A percentile compares a stretch with the other conserved stretches of the same genome.
Conservation (phyloP, 2,113 vertebrate species). For the Leucoraja erinaceus region DNA sequence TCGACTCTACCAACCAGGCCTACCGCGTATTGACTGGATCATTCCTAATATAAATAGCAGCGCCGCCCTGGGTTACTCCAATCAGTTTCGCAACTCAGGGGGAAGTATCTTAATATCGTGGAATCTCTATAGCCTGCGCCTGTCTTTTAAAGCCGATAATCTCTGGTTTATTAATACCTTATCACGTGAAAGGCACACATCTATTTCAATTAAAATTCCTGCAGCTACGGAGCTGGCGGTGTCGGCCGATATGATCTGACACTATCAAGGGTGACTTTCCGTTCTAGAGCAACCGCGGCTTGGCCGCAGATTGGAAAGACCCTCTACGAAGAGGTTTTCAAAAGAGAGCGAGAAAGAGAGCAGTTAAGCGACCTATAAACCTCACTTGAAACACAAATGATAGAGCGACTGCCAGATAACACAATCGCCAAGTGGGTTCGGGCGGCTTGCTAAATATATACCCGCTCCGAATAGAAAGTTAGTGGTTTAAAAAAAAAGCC, state of each 20-base stretch:
- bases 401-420: conserved; percentile 26
- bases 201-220: conserved; percentile 62
- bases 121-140: not conserved
- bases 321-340: not conserved
- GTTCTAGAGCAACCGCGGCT: conserved; percentile 43
- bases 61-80: not conserved
- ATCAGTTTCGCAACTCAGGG: not conserved
- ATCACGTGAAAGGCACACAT: conserved; percentile 51
- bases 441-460: conserved; percentile 40
- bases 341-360: not conserved
- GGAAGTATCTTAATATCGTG: not conserved
- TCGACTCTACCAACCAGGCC: not conserved
- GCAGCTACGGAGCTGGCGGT: conserved; percentile 51
- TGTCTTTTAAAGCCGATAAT: conserved; percentile 38
- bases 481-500: not conserved
- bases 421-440: conserved; percentile 7
- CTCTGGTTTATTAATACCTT: conserved; percentile 53
- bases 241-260: conserved; percentile 54
- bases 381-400: not conserved
- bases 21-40: not conserved
- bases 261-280: conserved; percentile 49
- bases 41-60: not conserved
- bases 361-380: conserved; percentile 13
- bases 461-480: not conserved
- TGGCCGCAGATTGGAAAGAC: not conserved